Conservation (phyloP, 2,888 invertebrate species). For the Hipparchia sbordonii region DNA sequence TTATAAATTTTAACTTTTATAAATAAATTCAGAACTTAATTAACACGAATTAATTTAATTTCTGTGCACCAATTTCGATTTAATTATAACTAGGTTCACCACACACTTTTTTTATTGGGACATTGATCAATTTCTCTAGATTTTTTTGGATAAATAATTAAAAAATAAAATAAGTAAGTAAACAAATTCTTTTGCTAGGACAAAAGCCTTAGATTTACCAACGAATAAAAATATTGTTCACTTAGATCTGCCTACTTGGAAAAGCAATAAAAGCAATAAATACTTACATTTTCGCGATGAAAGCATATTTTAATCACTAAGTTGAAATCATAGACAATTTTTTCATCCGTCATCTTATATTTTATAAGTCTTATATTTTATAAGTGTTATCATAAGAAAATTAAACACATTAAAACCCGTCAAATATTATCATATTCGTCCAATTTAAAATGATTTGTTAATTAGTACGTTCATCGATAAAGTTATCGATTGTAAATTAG, state of each 20-base stretch:
- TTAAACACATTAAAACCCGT: constrained; percentile 9
- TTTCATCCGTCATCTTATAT: neutral
- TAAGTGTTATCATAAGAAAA: neutral
- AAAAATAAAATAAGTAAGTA: too few species aligned
- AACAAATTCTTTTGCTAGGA: too few species aligned
- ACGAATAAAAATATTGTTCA: too few species aligned
- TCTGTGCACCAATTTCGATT: constrained; percentile 7
- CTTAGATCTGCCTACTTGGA: too few species aligned
- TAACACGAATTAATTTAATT: constrained; percentile 41
- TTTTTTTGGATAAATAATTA: too few species aligned
- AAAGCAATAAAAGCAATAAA: too few species aligned
- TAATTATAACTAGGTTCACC: constrained; percentile 13
- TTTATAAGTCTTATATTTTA: neutral
- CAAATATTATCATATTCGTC: constrained; percentile 21
- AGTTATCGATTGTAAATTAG: constrained; percentile 20
- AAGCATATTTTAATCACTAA: neutral
- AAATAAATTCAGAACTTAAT: constrained; percentile 39
- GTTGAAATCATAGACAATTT: too few species aligned
- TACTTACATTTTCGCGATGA: neutral
- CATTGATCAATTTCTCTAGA: neutral
- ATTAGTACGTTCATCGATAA: constrained; percentile 30
- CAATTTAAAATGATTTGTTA: constrained; percentile 31
- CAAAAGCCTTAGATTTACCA: too few species aligned
- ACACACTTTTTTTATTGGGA: neutral
- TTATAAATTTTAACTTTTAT: constrained; percentile 24